Evolutionary conservation across 2,888 invertebrate species (phyloP).

Genomic region (Frankliniella intonsa): DNA sequence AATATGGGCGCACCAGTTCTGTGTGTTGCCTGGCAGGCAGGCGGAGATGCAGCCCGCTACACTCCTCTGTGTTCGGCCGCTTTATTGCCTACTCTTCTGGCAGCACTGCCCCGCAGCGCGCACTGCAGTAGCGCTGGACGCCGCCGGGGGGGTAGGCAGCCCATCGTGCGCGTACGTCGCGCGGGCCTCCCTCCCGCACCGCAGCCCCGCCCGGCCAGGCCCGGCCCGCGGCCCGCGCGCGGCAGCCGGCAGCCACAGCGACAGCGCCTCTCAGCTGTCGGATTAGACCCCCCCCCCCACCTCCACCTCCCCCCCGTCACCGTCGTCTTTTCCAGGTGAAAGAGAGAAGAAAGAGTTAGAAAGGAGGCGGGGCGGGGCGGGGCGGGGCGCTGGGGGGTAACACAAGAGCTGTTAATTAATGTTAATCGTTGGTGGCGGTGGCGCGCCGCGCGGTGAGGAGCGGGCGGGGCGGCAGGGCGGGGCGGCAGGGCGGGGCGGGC

Average conservation of each 20-base stretch:
- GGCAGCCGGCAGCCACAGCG: not conserved
- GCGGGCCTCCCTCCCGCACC: not conserved
- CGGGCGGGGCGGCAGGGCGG: too few relatives aligned
- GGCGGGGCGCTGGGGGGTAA: not conserved
- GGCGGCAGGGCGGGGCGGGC: not conserved
- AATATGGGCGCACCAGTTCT: too few relatives aligned
- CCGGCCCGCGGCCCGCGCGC: not conserved
- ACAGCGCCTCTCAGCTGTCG: not conserved
- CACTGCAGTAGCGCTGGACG: too few relatives aligned
- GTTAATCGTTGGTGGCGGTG: not conserved
- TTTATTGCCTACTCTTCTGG: too few relatives aligned
- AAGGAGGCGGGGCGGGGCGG: not conserved
- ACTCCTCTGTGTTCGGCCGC: too few relatives aligned
- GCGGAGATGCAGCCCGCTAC: too few relatives aligned
- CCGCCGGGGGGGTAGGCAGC: not conserved
- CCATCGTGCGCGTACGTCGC: not conserved
- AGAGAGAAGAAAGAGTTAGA: slow-evolving; percentile 8
- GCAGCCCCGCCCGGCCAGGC: not conserved
- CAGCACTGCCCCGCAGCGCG: too few relatives aligned
- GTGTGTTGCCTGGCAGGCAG: too few relatives aligned
- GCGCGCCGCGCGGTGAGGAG: not conserved
- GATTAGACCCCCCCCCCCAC: too few relatives aligned
- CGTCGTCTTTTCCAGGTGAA: not conserved
- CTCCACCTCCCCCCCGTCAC: too few relatives aligned
- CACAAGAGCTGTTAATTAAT: slow-evolving; percentile 1